Evolutionary conservation across 2,888 invertebrate genomes (phyloP).

Genomic region (Cerastis leucographa): DNA sequence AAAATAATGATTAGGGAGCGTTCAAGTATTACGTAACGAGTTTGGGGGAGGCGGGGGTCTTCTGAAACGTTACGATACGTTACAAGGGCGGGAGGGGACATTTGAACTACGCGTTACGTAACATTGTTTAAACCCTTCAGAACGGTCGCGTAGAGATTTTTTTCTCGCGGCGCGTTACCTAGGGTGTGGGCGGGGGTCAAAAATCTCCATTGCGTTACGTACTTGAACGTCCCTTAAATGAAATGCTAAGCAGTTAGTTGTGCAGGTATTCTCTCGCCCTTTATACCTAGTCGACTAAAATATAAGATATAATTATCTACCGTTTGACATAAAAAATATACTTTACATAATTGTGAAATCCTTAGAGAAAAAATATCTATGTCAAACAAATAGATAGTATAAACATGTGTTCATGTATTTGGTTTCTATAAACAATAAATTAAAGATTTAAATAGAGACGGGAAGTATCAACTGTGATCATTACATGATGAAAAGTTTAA

Average conservation of each 20-base stretch:
- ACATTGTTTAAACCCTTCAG: no score
- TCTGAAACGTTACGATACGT: no score
- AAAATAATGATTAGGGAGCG: conserved; percentile 44
- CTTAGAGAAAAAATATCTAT: conserved; percentile 50
- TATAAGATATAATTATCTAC: conserved; percentile 55
- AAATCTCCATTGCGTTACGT: no score
- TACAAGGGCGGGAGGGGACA: no score
- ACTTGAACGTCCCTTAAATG: no score
- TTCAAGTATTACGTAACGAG: no score
- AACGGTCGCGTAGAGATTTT: no score
- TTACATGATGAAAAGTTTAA: conserved; percentile 9
- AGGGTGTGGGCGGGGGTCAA: no score
- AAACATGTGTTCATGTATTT: conserved; percentile 73
- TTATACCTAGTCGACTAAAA: conserved; percentile 51
- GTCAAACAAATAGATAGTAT: conserved; percentile 67
- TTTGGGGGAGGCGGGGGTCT: no score
- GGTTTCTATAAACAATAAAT: conserved; percentile 75
- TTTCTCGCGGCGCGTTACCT: no score
- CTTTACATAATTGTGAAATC: conserved; percentile 50
- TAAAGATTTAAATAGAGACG: conserved; percentile 55
- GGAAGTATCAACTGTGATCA: conserved; percentile 33
- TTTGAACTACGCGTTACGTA: no score
- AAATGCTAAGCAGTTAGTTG: conserved; percentile 58
- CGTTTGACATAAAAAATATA: conserved; percentile 60
- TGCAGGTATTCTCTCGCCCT: conserved; percentile 57